A percentile compares a stretch with the other conserved stretches of the same genome.
Evolutionary conservation across 2,888 invertebrate genomes (phyloP).

Genomic region (Folsomia manolachei): DNA sequence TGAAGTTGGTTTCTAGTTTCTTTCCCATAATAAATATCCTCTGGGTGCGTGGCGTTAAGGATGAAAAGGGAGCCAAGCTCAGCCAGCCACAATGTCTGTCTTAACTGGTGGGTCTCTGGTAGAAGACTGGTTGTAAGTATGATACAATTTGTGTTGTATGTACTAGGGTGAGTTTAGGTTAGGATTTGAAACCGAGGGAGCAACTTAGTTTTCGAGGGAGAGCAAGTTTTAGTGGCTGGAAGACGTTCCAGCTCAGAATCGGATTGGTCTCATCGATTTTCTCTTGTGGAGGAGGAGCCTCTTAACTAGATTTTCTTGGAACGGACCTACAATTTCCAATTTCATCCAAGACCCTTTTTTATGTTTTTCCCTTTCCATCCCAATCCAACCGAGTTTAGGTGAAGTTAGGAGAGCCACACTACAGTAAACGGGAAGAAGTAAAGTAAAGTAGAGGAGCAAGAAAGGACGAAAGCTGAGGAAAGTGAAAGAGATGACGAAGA

Average conservation of each 20-base stretch:
- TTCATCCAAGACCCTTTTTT: constrained; percentile 52
- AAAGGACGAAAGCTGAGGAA: constrained; percentile 10
- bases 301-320: constrained; percentile 52
- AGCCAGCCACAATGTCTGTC: too few species aligned
- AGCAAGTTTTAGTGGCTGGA: constrained; percentile 21
- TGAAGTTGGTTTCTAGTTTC: too few species aligned
- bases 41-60: too few species aligned
- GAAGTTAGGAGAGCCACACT: too few species aligned
- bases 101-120: not conserved
- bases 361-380: constrained; percentile 51
- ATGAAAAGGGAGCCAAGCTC: too few species aligned
- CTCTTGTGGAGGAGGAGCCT: constrained; percentile 51
- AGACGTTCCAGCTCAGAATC: constrained; percentile 51
- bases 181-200: constrained; percentile 1
- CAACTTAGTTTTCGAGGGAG: constrained; percentile 15
- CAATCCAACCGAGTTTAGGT: too few species aligned
- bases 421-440: constrained; percentile 31
- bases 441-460: constrained; percentile 21
- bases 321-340: constrained; percentile 52
- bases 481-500: constrained; percentile 36
- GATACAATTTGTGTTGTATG: not conserved
- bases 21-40: too few species aligned
- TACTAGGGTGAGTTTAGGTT: constrained; percentile 11
- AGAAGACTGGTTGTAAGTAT: not conserved
- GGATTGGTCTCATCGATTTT: constrained; percentile 52